phyloP scores from a whole-genome alignment of 2,113 vertebrate species.

The Neolamprologus tretocephalus region DNA sequence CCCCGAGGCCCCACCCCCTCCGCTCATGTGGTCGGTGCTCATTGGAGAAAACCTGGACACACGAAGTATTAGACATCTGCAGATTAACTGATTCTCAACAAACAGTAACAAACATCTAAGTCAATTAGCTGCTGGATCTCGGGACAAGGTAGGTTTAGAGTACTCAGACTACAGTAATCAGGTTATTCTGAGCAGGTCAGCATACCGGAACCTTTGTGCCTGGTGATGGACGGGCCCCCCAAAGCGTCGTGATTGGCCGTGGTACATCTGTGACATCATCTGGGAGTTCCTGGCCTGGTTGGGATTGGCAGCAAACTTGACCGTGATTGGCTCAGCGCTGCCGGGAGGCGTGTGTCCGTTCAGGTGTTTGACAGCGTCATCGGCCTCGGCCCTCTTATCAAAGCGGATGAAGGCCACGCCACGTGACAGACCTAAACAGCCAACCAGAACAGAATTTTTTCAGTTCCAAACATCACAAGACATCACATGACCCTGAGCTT shows the following conservation, averaged over 20 bases:
- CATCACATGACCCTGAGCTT: not conserved
- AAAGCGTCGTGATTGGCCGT: conserved; percentile 87
- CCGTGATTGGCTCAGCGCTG: conserved; percentile 91
- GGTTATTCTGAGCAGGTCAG: not conserved
- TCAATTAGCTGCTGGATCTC: not conserved
- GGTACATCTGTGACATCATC: conserved; percentile 88
- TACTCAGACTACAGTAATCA: not conserved
- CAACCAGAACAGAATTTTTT: not conserved
- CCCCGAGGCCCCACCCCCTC: conserved; percentile 79
- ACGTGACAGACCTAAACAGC: conserved; percentile 81
- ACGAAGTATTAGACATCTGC: not conserved
- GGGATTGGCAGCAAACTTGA: conserved; percentile 96
- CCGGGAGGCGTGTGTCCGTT: conserved; percentile 92
- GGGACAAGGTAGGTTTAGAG: not conserved
- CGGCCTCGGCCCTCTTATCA: conserved; percentile 91
- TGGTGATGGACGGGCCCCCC: conserved; percentile 95
- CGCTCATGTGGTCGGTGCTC: conserved; percentile 92
- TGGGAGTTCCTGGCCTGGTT: conserved; percentile 93
- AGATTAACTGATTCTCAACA: not conserved
- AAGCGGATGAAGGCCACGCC: conserved; percentile 97
- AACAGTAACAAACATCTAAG: not conserved
- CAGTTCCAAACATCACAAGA: not conserved
- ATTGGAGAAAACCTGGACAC: conserved; percentile 90
- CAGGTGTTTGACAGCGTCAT: conserved; percentile 93
- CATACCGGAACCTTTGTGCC: conserved; percentile 92